Evolutionary conservation across 2,888 invertebrate species (phyloP).

Genomic region (Heliconius charithonia): DNA sequence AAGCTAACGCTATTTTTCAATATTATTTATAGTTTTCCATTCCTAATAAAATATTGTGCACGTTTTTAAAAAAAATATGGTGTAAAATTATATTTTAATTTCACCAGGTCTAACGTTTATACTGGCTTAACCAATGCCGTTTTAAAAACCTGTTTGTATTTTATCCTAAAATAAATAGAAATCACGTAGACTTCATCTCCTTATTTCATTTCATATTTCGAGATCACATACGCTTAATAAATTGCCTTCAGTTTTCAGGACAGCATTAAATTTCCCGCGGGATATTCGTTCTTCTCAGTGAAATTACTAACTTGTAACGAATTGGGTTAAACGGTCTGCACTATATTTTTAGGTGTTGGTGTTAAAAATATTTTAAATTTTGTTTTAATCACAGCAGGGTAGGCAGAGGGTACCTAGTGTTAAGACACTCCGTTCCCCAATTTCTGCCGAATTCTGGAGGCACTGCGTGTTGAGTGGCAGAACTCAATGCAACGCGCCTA

Average conservation of each 20-base stretch:
- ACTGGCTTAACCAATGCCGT: not conserved
- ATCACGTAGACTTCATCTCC: not conserved
- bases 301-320: slow-evolving; percentile 32
- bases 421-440: too few species aligned
- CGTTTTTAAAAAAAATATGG: too few species aligned
- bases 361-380: not conserved
- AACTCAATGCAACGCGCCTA: too few species aligned
- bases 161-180: not conserved
- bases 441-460: too few species aligned
- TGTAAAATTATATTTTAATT: too few species aligned
- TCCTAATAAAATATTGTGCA: too few species aligned
- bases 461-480: too few species aligned
- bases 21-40: too few species aligned
- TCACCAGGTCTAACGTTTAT: not conserved
- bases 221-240: slow-evolving; percentile 41
- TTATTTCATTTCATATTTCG: not conserved
- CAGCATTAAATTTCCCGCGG: slow-evolving; percentile 43
- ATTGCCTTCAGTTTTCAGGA: slow-evolving; percentile 45
- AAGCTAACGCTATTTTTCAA: too few species aligned
- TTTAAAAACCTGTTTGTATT: not conserved
- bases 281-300: slow-evolving; percentile 29
- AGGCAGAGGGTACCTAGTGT: too few species aligned
- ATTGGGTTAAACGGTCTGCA: slow-evolving; percentile 18
- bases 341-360: not conserved
- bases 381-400: too few species aligned